Evolutionary conservation across 30 jellyfish, hydroid and myxozoan species (phyloP).

Genomic region (Hydractinia echinata): DNA sequence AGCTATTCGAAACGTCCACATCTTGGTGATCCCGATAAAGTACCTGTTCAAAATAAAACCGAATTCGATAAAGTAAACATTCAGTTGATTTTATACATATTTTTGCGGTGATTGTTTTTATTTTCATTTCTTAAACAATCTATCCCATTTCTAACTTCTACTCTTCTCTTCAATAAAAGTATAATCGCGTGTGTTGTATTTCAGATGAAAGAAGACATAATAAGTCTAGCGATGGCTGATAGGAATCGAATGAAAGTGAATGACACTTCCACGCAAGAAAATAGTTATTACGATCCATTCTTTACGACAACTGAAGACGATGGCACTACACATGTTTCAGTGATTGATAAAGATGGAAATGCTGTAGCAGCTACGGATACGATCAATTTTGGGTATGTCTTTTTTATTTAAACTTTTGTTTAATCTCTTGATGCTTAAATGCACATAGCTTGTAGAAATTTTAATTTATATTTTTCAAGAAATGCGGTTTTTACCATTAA

Average conservation of each 20-base stretch:
- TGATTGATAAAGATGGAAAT: conserved; percentile 45
- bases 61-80: conserved; percentile 41
- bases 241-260: conserved; percentile 26
- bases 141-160: too few relatives aligned
- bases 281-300: conserved; percentile 18
- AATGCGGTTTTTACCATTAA: too few relatives aligned
- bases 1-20: conserved; percentile 71
- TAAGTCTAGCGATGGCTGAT: background rate
- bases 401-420: too few relatives aligned
- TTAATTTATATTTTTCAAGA: too few relatives aligned
- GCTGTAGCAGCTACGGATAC: conserved; percentile 57
- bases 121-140: too few relatives aligned
- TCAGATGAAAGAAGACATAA: conserved; percentile 5
- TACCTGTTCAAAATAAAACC: conserved; percentile 30
- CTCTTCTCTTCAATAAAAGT: too few relatives aligned
- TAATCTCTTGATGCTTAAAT: too few relatives aligned
- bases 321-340: conserved; percentile 63
- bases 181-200: background rate
- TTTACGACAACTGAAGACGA: conserved; percentile 35
- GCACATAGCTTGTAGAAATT: too few relatives aligned
- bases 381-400: conserved; percentile 39
- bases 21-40: conserved; percentile 76
- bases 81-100: background rate
- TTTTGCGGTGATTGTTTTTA: too few relatives aligned
- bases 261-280: conserved; percentile 32